These are phyloP conservation scores for Dermochelys coriacea DNA, from an alignment of 2,797 vertebrate species.

Conservation along the genomic window DNA sequence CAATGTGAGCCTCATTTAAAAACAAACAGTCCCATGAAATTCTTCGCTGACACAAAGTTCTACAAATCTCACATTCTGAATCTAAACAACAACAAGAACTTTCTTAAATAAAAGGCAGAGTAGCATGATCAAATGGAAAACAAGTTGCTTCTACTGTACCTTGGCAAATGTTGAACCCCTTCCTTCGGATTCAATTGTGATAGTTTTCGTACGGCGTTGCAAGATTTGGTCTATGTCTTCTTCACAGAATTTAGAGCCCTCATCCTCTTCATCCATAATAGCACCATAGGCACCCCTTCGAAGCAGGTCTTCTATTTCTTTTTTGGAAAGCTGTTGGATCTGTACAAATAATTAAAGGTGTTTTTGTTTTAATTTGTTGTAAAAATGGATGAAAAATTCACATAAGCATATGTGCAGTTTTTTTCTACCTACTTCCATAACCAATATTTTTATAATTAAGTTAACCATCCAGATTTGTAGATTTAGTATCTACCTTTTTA, in stretches of 20 bases:
- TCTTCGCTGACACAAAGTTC: neutral
- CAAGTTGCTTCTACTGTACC: constrained; percentile 79
- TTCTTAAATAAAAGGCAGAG: neutral
- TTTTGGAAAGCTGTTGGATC: constrained; percentile 97
- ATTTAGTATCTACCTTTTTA: neutral
- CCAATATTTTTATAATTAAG: neutral
- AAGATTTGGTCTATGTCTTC: constrained; percentile 99
- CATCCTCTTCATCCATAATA: constrained; percentile 99
- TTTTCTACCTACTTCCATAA: neutral
- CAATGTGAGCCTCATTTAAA: neutral
- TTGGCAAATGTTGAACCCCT: constrained; percentile 98
- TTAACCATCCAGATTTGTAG: neutral
- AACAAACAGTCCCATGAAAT: neutral
- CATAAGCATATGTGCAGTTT: fast-evolving
- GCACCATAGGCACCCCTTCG: constrained; percentile 96
- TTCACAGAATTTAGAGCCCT: constrained; percentile 98
- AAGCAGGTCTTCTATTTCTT: constrained; percentile 97
- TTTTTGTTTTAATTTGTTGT: neutral
- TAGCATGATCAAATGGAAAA: neutral
- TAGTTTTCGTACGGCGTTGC: constrained; percentile 96
- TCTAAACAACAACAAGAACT: neutral
- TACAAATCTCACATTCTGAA: neutral
- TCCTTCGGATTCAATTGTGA: constrained; percentile 98
- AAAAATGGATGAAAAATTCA: neutral
- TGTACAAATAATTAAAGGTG: constrained; percentile 64